A percentile compares a stretch with the other conserved stretches of the same genome.
Conservation (phyloP, 2,113 vertebrate species). For the Leptocoma aspasia region DNA sequence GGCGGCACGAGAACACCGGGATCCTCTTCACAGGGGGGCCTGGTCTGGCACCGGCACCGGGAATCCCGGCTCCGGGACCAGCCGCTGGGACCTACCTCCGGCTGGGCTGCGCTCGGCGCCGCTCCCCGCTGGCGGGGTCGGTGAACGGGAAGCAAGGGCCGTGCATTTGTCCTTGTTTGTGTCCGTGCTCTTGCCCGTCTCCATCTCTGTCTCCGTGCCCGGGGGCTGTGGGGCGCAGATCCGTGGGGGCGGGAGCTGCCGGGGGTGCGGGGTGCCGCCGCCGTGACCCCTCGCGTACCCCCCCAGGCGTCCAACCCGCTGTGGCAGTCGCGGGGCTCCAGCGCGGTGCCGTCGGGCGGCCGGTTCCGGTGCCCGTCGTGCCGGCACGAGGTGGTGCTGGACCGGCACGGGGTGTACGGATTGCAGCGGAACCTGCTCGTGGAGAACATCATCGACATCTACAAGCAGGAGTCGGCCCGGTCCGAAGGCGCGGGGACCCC, state of each 20-base stretch:
- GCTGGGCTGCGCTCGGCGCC: not conserved
- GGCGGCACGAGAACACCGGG: too few relatives aligned
- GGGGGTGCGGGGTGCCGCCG: too few relatives aligned
- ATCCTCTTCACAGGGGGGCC: not conserved
- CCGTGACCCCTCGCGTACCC: not conserved
- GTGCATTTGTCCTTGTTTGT: not conserved
- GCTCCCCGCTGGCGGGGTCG: not conserved
- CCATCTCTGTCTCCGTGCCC: not conserved
- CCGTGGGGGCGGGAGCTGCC: rapidly evolving
- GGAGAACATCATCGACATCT: slow-evolving; percentile 97
- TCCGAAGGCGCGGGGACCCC: not conserved
- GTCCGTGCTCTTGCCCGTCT: not conserved
- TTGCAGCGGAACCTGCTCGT: slow-evolving; percentile 94
- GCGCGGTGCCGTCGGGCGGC: slow-evolving; percentile 76
- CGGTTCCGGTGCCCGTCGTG: slow-evolving; percentile 93
- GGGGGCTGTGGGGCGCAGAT: not conserved
- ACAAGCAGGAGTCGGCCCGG: slow-evolving; percentile 80
- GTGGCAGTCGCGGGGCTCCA: slow-evolving; percentile 83
- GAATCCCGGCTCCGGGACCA: not conserved
- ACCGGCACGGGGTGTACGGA: slow-evolving; percentile 93
- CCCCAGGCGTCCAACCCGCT: slow-evolving; percentile 82
- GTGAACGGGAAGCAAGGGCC: not conserved
- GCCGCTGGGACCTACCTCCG: not conserved
- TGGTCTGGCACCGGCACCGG: not conserved
- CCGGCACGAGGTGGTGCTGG: slow-evolving; percentile 94